Conservation (phyloP, 2,888 invertebrate species). For the Sabatieria punctata region DNA sequence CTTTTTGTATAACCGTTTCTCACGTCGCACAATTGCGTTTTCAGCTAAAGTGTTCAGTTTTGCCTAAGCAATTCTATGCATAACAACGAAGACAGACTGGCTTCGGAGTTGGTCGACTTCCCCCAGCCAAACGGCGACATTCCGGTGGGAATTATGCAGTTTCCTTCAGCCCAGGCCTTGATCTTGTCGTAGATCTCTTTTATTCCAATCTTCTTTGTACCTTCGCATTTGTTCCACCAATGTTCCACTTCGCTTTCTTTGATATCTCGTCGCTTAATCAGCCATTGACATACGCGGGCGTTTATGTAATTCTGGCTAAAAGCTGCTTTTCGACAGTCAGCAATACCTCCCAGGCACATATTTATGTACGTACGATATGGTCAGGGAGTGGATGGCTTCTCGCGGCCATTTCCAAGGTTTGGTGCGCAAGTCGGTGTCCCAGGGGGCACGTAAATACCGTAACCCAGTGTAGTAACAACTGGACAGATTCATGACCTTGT, state of each 20-base stretch:
- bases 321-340: background rate
- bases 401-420: background rate
- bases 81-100: too few relatives aligned
- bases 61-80: too few relatives aligned
- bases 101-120: background rate
- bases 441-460: slow-evolving; percentile 1
- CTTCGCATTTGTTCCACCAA: slow-evolving; percentile 1
- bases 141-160: background rate
- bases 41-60: too few relatives aligned
- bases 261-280: background rate
- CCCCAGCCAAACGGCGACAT: slow-evolving; percentile 4
- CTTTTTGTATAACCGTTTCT: background rate
- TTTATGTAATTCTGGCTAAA: background rate
- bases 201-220: background rate
- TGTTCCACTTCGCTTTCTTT: too few relatives aligned
- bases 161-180: background rate
- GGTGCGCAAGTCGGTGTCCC: background rate
- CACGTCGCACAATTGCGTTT: background rate
- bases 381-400: background rate
- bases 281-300: background rate
- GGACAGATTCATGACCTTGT: background rate
- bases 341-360: too few relatives aligned
- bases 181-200: slow-evolving; percentile 2
- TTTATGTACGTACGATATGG: slow-evolving; percentile 1
- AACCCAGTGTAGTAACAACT: background rate